These are phyloP conservation scores for Pogoniulus pusillus DNA, from an alignment of 2,797 vertebrate species.

Conservation along the genomic window DNA sequence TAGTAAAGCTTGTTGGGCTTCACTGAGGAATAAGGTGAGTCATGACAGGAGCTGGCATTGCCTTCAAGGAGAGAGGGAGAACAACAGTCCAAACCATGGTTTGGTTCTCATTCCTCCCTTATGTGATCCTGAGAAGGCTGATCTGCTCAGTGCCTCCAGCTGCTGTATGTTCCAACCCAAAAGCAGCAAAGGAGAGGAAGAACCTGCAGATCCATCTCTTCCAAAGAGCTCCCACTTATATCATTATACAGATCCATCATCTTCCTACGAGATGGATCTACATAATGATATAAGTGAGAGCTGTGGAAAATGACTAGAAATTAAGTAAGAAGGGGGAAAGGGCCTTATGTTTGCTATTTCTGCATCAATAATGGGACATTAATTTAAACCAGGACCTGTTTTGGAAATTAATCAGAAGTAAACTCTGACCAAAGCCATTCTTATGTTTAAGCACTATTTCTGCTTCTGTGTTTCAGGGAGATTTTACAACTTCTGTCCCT, in stretches of 20 bases:
- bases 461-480: background rate
- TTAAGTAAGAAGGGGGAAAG: background rate
- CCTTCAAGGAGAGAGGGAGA: background rate
- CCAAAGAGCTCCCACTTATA: too few species aligned
- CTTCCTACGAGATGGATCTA: background rate
- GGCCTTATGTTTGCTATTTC: background rate
- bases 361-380: background rate
- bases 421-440: background rate
- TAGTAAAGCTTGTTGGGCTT: background rate
- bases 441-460: background rate
- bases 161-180: background rate
- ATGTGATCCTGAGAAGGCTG: background rate
- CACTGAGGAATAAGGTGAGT: background rate
- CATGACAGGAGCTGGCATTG: background rate
- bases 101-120: background rate
- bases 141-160: background rate
- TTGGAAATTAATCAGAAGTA: background rate
- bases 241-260: too few species aligned
- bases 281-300: background rate
- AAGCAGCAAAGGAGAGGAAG: background rate
- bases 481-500: background rate
- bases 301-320: background rate
- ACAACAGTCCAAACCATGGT: background rate
- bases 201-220: background rate
- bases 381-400: conserved; percentile 6